Evolutionary conservation across 2,888 invertebrate genomes (phyloP), one percentile per base, ranked within the genome.

Genomic region (Cataglyphis altisquamis): DNA sequence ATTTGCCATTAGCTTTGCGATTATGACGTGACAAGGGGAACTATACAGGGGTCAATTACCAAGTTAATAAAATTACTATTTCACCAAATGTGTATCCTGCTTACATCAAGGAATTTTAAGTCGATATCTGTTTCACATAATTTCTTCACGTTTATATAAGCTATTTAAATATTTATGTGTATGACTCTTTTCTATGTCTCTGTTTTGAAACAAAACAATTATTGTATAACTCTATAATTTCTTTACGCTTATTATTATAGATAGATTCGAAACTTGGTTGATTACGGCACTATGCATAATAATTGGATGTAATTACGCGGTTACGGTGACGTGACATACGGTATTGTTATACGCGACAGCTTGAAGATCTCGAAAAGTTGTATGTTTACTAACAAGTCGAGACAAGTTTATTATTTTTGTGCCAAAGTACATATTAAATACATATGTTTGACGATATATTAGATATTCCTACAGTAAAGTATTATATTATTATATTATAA

Each of bases 61-160:
- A 41, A 77, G 25, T 5, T 77, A 66, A 64, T 77, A 77, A 55
- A 55, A 55, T 77, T 66, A 64, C 12, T 55, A 74, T 70, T 60
- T 60, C 10, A 15, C 36, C 9, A 36, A 39, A 52, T 36, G 10
- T 48, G 15, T 45, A 63, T 52, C 41, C 18, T 60, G 60, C 2
- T 60, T 72, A 72, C 3, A 25, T 29, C 29, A 6, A 1, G 2
- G 10, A 60, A 8, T 60, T 6, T 39, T 12, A 2, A 18, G 3
- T 72, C 36, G 18, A 57, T 57, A 52, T 52, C 1, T 52, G n/a
- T n/a, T n/a, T 52, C 25, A 15, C 1, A 21, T 1, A 21, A 0
- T 52, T 36, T 77, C 52, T 25, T 6, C 3, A 39, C 3, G 4
- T 77, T 67, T 77, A 77, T 29, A 55, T 48, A 64, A 64, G 18